Evolutionary conservation across 2,113 vertebrate species (phyloP).

Genomic region (Hydrolagus affinis): DNA sequence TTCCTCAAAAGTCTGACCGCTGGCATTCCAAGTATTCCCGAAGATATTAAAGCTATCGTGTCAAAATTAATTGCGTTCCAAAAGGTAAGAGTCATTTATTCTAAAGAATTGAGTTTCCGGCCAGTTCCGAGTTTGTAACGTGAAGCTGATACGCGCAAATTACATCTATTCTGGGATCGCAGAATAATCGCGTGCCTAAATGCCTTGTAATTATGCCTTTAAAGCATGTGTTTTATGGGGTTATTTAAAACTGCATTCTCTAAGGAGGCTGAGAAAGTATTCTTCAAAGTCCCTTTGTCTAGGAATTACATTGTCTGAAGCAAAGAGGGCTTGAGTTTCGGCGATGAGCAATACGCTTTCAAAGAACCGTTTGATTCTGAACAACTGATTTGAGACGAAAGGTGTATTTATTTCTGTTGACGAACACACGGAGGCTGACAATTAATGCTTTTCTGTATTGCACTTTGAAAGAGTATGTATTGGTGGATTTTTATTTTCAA

Average conservation of each 20-base stretch:
- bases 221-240: too few relatives aligned
- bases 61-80: slow-evolving; percentile 1
- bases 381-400: neutral
- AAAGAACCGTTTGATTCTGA: neutral
- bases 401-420: neutral
- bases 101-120: too few relatives aligned
- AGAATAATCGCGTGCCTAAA: slow-evolving; percentile 16
- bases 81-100: too few relatives aligned
- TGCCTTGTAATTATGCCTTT: slow-evolving; percentile 13
- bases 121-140: neutral
- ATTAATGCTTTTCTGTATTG: neutral
- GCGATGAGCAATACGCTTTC: neutral
- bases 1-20: neutral
- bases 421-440: neutral
- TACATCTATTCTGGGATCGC: neutral
- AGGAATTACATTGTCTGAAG: neutral
- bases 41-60: neutral
- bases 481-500: too few relatives aligned
- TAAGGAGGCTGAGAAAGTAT: neutral
- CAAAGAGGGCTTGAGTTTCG: too few relatives aligned
- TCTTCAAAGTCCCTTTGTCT: slow-evolving; percentile 2
- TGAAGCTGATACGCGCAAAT: slow-evolving; percentile 21
- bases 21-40: neutral
- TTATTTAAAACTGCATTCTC: neutral
- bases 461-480: neutral